Evolutionary conservation across 2,888 invertebrate species (phyloP).

Genomic region (Lamellibrachia columna): DNA sequence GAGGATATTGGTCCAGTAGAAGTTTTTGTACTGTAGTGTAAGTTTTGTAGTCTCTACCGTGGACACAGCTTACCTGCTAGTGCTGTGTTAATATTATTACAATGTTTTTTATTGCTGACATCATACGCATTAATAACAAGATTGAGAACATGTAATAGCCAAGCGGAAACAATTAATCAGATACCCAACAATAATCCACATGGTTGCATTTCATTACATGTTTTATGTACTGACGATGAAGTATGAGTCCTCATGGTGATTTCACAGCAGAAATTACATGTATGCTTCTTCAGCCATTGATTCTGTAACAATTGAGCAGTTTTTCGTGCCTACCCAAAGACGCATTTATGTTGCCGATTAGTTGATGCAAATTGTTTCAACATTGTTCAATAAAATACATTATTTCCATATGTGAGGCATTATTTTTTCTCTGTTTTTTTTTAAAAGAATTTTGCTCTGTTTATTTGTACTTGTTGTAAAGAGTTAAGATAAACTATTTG

Average conservation of each 20-base stretch:
- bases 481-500: too few relatives aligned
- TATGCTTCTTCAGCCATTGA: not conserved
- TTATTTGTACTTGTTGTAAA: too few relatives aligned
- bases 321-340: not conserved
- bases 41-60: not conserved
- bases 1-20: not conserved
- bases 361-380: not conserved
- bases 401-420: not conserved
- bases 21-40: not conserved
- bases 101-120: not conserved
- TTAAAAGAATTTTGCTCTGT: too few relatives aligned
- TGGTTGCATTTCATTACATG: conserved; percentile 10
- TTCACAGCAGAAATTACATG: not conserved
- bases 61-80: not conserved
- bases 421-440: not conserved
- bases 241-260: not conserved
- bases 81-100: not conserved
- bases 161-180: not conserved
- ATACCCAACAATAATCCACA: not conserved
- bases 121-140: not conserved
- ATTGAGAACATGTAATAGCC: not conserved
- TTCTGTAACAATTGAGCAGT: not conserved
- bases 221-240: not conserved
- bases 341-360: not conserved
- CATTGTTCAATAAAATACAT: not conserved